A percentile compares a stretch with the other conserved stretches of the same genome.
Evolutionary conservation across 2,113 vertebrate species (phyloP).

Genomic region (Vicugna pacos): DNA sequence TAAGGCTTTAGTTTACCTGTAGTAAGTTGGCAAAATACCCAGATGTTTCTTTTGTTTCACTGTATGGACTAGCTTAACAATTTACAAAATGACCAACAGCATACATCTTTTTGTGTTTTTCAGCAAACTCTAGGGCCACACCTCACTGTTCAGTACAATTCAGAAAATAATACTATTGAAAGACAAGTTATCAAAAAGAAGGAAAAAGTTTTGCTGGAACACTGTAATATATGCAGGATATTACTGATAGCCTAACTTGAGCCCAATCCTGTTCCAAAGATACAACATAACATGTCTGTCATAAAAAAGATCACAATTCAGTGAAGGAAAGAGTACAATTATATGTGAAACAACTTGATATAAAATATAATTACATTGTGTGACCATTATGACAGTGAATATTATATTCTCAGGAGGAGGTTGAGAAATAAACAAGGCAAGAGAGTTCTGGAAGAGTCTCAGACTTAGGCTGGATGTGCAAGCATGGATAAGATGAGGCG

Average conservation of each 20-base stretch:
- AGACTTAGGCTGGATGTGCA: neutral
- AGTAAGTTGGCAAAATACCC: neutral
- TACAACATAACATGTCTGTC: neutral
- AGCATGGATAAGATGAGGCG: neutral
- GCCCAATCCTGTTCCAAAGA: neutral
- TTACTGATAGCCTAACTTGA: neutral
- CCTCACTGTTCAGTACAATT: neutral
- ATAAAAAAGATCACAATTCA: neutral
- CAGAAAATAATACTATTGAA: neutral
- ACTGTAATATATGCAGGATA: neutral
- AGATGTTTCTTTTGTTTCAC: neutral
- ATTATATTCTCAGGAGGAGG: neutral
- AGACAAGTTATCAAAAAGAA: neutral
- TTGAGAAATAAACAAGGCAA: neutral
- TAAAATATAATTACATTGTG: neutral
- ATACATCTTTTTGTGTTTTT: neutral
- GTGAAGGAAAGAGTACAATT: neutral
- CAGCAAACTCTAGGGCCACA: neutral
- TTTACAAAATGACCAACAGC: neutral
- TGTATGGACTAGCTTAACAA: neutral
- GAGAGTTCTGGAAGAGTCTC: neutral
- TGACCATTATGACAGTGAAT: neutral
- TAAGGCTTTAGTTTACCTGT: neutral
- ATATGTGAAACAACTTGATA: neutral
- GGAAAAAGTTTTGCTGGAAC: neutral